Base-by-base conservation (phyloP, 35 echinoderm and acorn worm genomes). In the Ptychodera flava region DNA sequence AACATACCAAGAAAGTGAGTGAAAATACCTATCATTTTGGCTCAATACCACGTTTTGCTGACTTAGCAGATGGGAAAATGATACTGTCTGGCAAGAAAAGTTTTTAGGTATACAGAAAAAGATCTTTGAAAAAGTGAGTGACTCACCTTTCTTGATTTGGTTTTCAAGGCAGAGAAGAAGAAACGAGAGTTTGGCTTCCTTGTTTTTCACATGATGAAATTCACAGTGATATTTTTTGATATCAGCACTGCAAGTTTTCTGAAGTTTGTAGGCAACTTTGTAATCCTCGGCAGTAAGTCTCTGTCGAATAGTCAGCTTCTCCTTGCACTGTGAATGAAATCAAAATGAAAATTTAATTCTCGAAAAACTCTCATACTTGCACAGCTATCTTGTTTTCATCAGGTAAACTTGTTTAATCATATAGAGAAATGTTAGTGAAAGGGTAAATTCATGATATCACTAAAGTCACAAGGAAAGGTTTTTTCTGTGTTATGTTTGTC, bases 91-190 rank as follows among this genome's bases (percentile, higher is more conserved):
- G n/a, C n/a, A n/a, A n/a, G n/a, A n/a, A n/a, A n/a, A n/a, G n/a
- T n/a, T n/a, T n/a, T n/a, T n/a, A n/a, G n/a, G n/a, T n/a, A n/a
- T n/a, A n/a, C n/a, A n/a, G n/a, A n/a, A n/a, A n/a, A n/a, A n/a
- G n/a, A n/a, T n/a, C n/a, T n/a, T n/a, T n/a, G n/a, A n/a, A n/a
- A n/a, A n/a, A n/a, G n/a, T n/a, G n/a, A n/a, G n/a, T n/a, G n/a
- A n/a, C n/a, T 89, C 1, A 87, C 89, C 89, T 36, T 89, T 89
- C 77, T 88, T 85, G 22, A 76, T 88, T 31, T 80, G 80, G 16
- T 1, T 10, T 80, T 99, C 96, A 37, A 99, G 45, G 78, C 96
- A 99, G 1, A 99, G 77, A 16, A 99, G 78, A 0, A 99, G 78
- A 15, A 78, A 79, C 33, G 96, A 91, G 32, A 99, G 91, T 33